Evolutionary conservation across 2,113 vertebrate species (phyloP).

Genomic region (Misgurnus anguillicaudatus): DNA sequence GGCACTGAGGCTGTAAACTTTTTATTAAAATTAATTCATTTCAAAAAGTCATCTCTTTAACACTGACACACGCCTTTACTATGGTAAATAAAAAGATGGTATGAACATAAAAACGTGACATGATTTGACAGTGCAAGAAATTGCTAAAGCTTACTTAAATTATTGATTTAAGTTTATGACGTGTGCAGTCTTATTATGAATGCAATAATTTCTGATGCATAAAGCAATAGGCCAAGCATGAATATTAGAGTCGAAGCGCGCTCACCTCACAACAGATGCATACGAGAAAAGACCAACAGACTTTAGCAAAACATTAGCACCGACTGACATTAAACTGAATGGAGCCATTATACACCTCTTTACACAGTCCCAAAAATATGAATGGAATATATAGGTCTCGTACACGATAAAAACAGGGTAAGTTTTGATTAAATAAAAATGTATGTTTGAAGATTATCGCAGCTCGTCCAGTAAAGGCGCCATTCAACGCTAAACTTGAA

Average conservation of each 20-base stretch:
- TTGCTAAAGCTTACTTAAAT: no score
- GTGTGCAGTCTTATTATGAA: neutral
- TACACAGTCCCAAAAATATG: neutral
- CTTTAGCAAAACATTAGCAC: conserved; percentile 61
- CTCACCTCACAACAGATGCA: conserved; percentile 65
- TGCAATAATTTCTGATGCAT: neutral
- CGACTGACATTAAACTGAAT: conserved; percentile 57
- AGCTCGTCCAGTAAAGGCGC: conserved; percentile 61
- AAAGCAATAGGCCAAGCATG: neutral
- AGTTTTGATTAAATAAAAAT: neutral
- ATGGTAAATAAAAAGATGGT: no score
- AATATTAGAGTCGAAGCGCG: neutral
- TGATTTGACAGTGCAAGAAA: neutral
- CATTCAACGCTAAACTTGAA: conserved; percentile 27
- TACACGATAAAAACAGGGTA: neutral
- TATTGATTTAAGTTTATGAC: no score
- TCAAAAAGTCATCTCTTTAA: no score
- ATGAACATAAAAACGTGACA: neutral
- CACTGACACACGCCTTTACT: no score
- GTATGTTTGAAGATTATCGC: neutral
- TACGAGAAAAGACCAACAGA: conserved; percentile 60
- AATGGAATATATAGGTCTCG: neutral
- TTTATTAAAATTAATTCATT: no score
- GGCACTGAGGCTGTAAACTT: no score
- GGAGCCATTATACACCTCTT: conserved; percentile 64